Conservation (phyloP, 2,888 invertebrate genomes). For the Flabesymbios commensalis region DNA sequence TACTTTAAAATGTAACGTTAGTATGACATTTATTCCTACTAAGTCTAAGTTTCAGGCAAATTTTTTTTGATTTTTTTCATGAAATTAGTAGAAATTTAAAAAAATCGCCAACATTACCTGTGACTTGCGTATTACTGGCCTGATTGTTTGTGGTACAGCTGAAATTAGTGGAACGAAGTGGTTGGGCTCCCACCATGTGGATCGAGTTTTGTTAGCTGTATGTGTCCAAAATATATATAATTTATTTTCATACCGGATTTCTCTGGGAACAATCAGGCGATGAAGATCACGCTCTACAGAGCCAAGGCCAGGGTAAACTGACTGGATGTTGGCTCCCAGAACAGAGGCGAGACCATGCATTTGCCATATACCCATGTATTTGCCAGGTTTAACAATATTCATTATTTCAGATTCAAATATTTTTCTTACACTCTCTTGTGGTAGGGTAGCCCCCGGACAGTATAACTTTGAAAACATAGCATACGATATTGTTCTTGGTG, state of each 20-base stretch:
- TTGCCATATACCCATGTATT: slow-evolving; percentile 3
- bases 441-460: background rate
- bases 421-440: background rate
- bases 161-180: slow-evolving; percentile 3
- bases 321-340: background rate
- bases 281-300: background rate
- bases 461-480: background rate
- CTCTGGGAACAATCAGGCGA: background rate
- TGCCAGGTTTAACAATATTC: background rate
- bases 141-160: too few species aligned
- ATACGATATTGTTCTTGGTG: too few species aligned
- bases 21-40: too few species aligned
- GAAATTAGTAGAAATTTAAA: too few species aligned
- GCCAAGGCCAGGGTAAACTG: slow-evolving; percentile 1
- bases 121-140: too few species aligned
- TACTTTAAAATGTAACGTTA: too few species aligned
- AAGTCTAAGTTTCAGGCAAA: too few species aligned
- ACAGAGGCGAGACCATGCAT: slow-evolving; percentile 1
- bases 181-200: background rate
- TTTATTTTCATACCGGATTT: background rate
- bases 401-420: background rate
- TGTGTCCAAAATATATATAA: slow-evolving; percentile 2
- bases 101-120: too few species aligned
- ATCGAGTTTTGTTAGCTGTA: background rate
- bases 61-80: too few species aligned